Base-by-base conservation (phyloP, 2,888 invertebrate genomes). In the Phrixothrix hirtus region DNA sequence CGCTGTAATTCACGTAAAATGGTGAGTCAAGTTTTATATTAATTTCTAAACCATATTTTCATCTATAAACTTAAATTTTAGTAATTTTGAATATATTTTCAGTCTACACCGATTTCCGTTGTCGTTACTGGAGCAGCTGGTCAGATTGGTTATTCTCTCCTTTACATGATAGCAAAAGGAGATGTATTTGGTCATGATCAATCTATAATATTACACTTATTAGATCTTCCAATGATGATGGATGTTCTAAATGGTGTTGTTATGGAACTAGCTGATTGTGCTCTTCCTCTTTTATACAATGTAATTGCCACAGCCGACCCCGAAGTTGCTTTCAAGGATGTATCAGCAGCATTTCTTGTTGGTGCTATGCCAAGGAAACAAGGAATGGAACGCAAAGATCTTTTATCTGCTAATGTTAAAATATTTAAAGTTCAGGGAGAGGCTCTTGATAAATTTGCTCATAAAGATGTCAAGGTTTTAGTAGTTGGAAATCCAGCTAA, bases 401-500 rank as follows among this genome's bases (percentile, higher is more conserved):
- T 99, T 27, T 82, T 99, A 2, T 88, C 94, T 10, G 98, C 97
- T 25, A 99, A 99, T 77, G 97, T 98, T 2, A 94, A 92, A 75
- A 99, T 99, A 71, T 99, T 99, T 78, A 95, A 97, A 78, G 90
- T 87, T 41, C 98, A 98, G 79, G 98, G 99, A 9, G 87, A 92
- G 72, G 96, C 98, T 2, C 76, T 99, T 27, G 90, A 98, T 70
- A 85, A 92, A 72, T 83, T 84, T 72, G 93, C 97, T 21, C 91
- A 89, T 65, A 96, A 96, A 71, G 88, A 88, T 72, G 91, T 96
- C 31, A 98, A 96, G 80, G 93, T 89, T 53, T 81, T 99, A 32
- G 98, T 99, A 26, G 99, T 99, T 62, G 99, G 99, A 30, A 99
- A 99, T 77, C 99, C 99, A 39, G 99, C 99, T 11, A 99, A 99